Conservation (phyloP, 2,888 invertebrate genomes). For the Stegophylla sp. region DNA sequence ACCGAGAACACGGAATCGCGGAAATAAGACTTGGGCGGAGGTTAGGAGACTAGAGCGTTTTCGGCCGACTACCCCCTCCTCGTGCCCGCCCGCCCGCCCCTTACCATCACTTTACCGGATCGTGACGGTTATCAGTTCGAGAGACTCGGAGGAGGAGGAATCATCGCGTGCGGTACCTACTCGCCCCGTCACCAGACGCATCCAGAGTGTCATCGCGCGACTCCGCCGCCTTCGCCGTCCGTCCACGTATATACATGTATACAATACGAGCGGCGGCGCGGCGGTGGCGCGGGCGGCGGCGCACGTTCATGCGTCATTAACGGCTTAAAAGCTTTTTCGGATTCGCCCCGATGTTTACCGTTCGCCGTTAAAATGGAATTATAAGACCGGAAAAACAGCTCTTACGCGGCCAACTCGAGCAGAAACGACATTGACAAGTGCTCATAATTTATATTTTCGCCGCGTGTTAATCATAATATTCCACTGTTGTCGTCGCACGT, state of each 20-base stretch:
- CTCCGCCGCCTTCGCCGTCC: background rate
- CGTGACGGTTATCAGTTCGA: no score
- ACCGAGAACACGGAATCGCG: no score
- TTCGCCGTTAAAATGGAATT: slow-evolving; percentile 50
- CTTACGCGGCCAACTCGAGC: slow-evolving; percentile 48
- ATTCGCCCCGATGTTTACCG: slow-evolving; percentile 51
- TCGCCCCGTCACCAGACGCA: no score
- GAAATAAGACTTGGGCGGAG: no score
- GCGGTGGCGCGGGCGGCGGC: background rate
- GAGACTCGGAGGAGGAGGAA: no score
- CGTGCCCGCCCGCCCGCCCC: background rate
- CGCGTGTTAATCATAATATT: slow-evolving; percentile 47
- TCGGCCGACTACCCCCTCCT: no score
- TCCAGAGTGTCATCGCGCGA: no score
- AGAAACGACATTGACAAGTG: slow-evolving; percentile 56
- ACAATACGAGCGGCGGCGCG: background rate
- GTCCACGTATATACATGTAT: background rate
- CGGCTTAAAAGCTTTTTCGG: slow-evolving; percentile 58
- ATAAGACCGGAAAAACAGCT: slow-evolving; percentile 55
- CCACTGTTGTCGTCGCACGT: background rate
- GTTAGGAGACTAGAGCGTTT: no score
- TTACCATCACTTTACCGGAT: no score
- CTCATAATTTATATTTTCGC: slow-evolving; percentile 50
- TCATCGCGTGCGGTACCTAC: no score
- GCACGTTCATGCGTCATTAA: slow-evolving; percentile 50